Conservation (phyloP, 2,888 invertebrate genomes). For the Synanthedon vespiformis region DNA sequence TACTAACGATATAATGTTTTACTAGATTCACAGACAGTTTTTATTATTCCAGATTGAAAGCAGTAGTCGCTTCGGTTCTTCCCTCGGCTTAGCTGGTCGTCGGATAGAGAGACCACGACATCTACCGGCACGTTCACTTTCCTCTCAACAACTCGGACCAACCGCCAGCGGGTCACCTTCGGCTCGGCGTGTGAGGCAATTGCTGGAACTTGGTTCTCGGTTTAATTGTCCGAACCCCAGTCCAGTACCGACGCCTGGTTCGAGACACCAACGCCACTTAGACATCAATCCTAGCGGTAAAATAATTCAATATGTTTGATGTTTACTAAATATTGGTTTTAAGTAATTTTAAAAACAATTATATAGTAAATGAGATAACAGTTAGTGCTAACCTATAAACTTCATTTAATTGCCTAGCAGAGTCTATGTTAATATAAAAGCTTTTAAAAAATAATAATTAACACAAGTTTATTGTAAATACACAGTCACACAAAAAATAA, state of each 20-base stretch:
- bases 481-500: too few relatives aligned
- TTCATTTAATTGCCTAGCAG: too few relatives aligned
- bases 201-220: constrained; percentile 76
- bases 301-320: not conserved
- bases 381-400: too few relatives aligned
- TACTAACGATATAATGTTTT: too few relatives aligned
- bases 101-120: constrained; percentile 65
- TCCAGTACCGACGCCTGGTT: constrained; percentile 82
- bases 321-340: too few relatives aligned
- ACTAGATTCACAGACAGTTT: too few relatives aligned
- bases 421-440: too few relatives aligned
- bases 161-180: constrained; percentile 75
- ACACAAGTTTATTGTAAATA: too few relatives aligned
- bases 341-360: too few relatives aligned
- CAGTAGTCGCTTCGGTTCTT: constrained; percentile 73
- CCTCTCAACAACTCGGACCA: constrained; percentile 77
- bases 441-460: too few relatives aligned
- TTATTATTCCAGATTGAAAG: constrained; percentile 52
- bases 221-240: constrained; percentile 76
- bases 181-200: constrained; percentile 83
- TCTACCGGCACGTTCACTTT: constrained; percentile 80
- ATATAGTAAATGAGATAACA: too few relatives aligned
- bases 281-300: constrained; percentile 91
- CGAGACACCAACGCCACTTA: constrained; percentile 82
- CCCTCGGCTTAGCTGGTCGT: constrained; percentile 67